These are phyloP conservation scores for Pseudoips prasinana DNA, from an alignment of 2,888 invertebrate genomes.

Conservation along the genomic window DNA sequence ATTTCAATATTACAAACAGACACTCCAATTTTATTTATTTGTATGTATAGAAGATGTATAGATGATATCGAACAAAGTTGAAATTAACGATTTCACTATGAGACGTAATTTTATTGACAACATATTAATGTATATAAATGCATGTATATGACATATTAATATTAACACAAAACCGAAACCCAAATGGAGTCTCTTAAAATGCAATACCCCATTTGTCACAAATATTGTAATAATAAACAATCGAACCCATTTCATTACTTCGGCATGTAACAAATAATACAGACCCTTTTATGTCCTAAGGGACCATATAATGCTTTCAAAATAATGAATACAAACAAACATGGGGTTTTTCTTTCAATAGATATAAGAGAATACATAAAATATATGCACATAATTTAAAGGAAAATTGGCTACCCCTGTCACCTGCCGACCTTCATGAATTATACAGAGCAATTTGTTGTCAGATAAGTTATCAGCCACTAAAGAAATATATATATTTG, in stretches of 20 bases:
- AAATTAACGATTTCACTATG: no score
- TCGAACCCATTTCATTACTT: conserved; percentile 28
- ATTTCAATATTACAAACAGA: no score
- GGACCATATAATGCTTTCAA: conserved; percentile 50
- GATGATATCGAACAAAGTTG: no score
- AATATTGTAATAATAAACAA: conserved; percentile 16
- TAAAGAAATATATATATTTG: conserved; percentile 37
- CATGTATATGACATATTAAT: no score
- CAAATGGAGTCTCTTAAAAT: no score
- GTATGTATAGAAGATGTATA: no score
- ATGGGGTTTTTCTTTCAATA: conserved; percentile 35
- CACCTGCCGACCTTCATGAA: conserved; percentile 64
- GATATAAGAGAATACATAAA: conserved; percentile 32
- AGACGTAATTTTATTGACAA: no score
- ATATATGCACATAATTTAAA: conserved; percentile 60
- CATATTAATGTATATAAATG: no score
- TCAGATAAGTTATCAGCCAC: conserved; percentile 55
- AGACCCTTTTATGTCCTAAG: conserved; percentile 29
- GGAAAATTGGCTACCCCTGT: conserved; percentile 53
- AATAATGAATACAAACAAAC: conserved; percentile 50
- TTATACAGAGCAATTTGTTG: conserved; percentile 66
- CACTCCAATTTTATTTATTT: no score
- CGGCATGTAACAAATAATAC: conserved; percentile 17
- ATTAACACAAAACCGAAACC: no score
- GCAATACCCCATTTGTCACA: conserved; percentile 1